Conservation (phyloP, 2,797 vertebrate species). For the Notamacropus eugenii region DNA sequence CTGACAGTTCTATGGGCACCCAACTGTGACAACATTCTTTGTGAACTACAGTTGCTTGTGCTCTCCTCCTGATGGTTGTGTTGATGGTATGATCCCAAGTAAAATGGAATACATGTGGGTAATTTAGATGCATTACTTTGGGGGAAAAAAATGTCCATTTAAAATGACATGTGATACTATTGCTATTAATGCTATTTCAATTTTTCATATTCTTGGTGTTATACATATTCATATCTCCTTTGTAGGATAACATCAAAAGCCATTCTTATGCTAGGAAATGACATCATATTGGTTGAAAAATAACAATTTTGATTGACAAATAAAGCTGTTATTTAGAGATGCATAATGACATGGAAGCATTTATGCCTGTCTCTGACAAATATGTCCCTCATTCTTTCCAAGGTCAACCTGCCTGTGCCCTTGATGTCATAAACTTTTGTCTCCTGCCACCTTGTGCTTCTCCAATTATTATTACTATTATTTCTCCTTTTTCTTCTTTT, state of each 20-base stretch:
- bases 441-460: not conserved
- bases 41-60: not conserved
- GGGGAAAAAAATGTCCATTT: conserved; percentile 28
- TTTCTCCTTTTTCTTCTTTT: not conserved
- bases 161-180: conserved; percentile 38
- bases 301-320: conserved; percentile 16
- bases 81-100: not conserved
- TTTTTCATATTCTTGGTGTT: conserved; percentile 54
- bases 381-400: not conserved
- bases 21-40: not conserved
- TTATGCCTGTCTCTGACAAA: not conserved
- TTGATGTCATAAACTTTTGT: not conserved
- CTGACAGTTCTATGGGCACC: not conserved
- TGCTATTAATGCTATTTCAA: conserved; percentile 39
- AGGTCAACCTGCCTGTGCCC: not conserved
- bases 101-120: not conserved
- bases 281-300: conserved; percentile 51
- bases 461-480: not conserved
- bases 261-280: conserved; percentile 42
- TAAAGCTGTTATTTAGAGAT: conserved; percentile 1
- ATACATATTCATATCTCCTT: conserved; percentile 57
- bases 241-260: conserved; percentile 58
- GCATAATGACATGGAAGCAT: not conserved
- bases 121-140: not conserved
- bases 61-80: not conserved